A percentile compares a stretch with the other conserved stretches of the same genome.
Conservation (phyloP, 1,140 invertebrate genomes). For the Aphelenchoides besseyi region DNA sequence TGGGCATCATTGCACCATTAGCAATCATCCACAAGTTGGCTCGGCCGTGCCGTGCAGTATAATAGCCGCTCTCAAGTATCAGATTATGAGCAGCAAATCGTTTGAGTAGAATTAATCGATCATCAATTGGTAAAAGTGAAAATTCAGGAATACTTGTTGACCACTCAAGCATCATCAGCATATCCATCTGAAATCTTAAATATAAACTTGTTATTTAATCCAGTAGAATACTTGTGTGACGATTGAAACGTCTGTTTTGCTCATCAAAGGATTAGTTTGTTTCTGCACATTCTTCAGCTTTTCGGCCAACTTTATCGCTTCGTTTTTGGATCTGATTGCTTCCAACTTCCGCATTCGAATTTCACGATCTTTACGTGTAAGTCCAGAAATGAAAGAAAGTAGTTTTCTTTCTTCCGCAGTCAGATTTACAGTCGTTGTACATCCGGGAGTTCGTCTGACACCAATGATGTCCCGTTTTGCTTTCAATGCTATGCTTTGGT, state of each 20-base stretch:
- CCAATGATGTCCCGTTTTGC: conserved; percentile 28
- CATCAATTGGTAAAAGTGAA: conserved; percentile 9
- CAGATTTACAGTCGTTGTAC: background rate
- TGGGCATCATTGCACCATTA: conserved; percentile 31
- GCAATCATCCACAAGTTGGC: conserved; percentile 30
- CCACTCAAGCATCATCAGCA: conserved; percentile 31
- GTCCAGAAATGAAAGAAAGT: conserved; percentile 1
- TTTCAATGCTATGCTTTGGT: conserved; percentile 5
- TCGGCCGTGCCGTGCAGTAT: conserved; percentile 18
- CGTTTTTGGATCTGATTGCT: conserved; percentile 23
- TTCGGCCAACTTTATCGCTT: conserved; percentile 24
- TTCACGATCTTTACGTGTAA: conserved; percentile 18
- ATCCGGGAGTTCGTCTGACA: conserved; percentile 6
- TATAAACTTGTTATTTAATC: no score
- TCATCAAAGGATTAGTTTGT: conserved; percentile 10
- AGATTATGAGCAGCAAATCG: conserved; percentile 27
- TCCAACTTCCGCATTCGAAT: conserved; percentile 27
- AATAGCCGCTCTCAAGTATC: conserved; percentile 29
- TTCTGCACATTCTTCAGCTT: conserved; percentile 23
- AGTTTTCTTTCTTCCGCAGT: background rate
- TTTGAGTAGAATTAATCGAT: conserved; percentile 29
- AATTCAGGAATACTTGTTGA: conserved; percentile 22
- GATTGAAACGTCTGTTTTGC: conserved; percentile 12
- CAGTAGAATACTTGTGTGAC: no score
- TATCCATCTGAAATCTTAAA: conserved; percentile 25